Base-by-base conservation (phyloP, 2,888 invertebrate species). In the Dorcus hopei region DNA sequence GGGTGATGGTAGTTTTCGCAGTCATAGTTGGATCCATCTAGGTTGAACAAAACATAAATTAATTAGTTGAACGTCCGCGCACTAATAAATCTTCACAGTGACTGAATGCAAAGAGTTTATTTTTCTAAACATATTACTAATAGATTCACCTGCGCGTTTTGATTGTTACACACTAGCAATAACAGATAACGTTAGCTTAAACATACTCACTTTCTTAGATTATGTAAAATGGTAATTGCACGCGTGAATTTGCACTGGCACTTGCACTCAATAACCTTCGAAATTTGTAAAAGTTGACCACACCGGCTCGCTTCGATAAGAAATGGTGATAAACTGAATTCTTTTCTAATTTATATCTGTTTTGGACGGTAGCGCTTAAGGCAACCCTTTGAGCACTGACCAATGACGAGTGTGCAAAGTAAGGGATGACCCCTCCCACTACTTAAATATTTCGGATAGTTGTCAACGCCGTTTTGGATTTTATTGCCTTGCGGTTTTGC, bases 331-430 rank as follows among this genome's bases (percentile, higher is more conserved):
- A 33, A 33, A 33, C 26, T 33, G 26, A 7, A 33, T 33, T 33
- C 26, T 33, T 33, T 51, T 56, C 47, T 43, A 41, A 55, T 63
- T 64, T 67, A 60, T 65, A 64, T 65, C 53, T 54, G 41, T 58
- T 59, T 52, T 59, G 61, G 39, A 56, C 54, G 59, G 57, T 51
- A 14, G 26, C 26, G 56, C 63, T 59, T 56, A 45, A 61, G 62
- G 66, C 64, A 64, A 64, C 65, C 65, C 64, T 67, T 67, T 64
- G 49, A 19, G 38, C 33, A 49, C 55, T 61, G 61, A 63, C 65
- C 67, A 67, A 64, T 67, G 55, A 57, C 51, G 52, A 53, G 51
- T 61, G 60, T 49, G 52, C 56, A 64, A 61, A 60, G 58, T 61
- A 57, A 57, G 61, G 58, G 55, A 57, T 45, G 50, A 38, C 38